Base-by-base conservation (phyloP, 1,140 invertebrate species). In the Samia ricini region DNA sequence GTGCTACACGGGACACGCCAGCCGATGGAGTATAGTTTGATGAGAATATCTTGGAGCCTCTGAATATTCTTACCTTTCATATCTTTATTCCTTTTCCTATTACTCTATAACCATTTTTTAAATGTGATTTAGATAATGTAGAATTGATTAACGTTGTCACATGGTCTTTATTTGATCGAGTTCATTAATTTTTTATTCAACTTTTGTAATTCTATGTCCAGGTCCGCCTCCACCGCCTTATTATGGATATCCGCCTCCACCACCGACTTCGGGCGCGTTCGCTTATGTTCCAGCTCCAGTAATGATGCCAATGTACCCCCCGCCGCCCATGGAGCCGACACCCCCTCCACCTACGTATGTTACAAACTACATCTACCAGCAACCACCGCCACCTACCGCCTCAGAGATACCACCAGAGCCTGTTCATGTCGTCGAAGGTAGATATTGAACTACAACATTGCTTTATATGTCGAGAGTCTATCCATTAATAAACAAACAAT, bases 301-400 rank as follows among this genome's bases (percentile, higher is more conserved):
- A 10, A 77, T 83, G 72, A 79, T 85, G 76, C 83, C 83, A 0
- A 21, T 77, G 36, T 87, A 84, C 60, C 81, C 80, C 0, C 74
- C 68, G 5, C 68, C 66, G 12, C 49, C 65, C 26, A 7, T 63
- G 19, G 60, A 67, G 42, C 61, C 68, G 24, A 49, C 58, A 1
- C 69, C 65, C 33, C 48, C 68, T 7, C 66, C 64, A 18, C 61
- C 67, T 0, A 77, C 74, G 5, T 74, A 72, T 61, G 73, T 80
- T 52, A 77, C 76, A 21, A 79, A 78, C 54, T 70, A 77, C 50
- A 74, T 74, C 56, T 81, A 81, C 56, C 71, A 72, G 0, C 72
- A 69, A 2, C 71, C 71, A 66, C 66, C 71, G 29, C 61, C 66
- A 24, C 21, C 61, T 12, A 20, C 49, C 8, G 21, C 42, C n/a